Conservation (phyloP, 2,797 vertebrate genomes). For the Phoeniculus purpureus region DNA sequence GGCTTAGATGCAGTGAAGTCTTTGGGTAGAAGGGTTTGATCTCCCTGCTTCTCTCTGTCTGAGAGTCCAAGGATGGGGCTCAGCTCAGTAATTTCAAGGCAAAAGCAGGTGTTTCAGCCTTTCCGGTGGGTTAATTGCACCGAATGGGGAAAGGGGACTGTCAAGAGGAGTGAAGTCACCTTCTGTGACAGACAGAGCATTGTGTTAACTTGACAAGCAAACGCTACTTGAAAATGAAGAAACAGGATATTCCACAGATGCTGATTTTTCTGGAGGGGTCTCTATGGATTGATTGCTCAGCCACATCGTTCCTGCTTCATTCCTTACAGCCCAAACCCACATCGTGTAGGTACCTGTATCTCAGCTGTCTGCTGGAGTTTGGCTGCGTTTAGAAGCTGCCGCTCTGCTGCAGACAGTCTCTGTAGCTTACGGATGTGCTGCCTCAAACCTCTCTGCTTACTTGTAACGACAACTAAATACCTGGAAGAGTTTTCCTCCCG, state of each 20-base stretch:
- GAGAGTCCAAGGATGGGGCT: background rate
- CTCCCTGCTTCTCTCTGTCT: background rate
- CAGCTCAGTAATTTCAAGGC: background rate
- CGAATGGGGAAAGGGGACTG: background rate
- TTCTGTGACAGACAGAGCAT: too few relatives aligned
- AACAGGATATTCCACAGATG: background rate
- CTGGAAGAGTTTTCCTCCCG: background rate
- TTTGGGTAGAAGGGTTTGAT: background rate
- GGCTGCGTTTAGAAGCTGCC: background rate
- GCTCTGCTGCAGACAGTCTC: background rate
- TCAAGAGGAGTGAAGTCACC: too few relatives aligned
- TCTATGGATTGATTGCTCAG: background rate
- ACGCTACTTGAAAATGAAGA: background rate
- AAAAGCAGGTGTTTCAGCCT: background rate
- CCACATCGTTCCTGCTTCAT: background rate
- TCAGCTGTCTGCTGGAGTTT: background rate
- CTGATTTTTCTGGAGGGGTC: background rate
- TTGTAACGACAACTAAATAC: background rate
- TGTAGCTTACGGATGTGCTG: background rate
- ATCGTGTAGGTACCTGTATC: background rate
- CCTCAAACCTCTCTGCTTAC: background rate
- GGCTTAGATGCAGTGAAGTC: too few relatives aligned
- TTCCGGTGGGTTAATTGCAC: background rate
- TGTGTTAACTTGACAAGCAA: background rate
- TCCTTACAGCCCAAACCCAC: background rate